These are phyloP conservation scores for Gambusia holbrooki DNA, from an alignment of 2,113 vertebrate genomes.

Conservation along the genomic window DNA sequence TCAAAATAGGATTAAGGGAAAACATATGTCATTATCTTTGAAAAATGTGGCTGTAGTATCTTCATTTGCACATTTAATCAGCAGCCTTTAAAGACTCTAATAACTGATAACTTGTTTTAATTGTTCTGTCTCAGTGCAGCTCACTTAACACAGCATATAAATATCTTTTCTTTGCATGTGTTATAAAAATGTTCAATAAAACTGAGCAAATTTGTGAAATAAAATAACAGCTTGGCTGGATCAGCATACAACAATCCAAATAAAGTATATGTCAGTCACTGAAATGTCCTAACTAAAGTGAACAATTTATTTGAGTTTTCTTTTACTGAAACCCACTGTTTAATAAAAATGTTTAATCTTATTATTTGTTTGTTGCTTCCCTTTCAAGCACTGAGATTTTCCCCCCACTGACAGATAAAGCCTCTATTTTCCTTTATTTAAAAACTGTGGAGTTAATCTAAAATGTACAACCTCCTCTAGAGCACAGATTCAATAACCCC, in stretches of 20 bases:
- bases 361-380: neutral
- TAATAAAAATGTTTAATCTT: neutral
- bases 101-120: neutral
- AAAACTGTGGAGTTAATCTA: conserved; percentile 14
- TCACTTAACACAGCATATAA: neutral
- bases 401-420: neutral
- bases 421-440: neutral
- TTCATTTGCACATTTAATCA: neutral
- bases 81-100: neutral
- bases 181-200: neutral
- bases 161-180: neutral
- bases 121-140: neutral
- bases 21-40: too few relatives aligned
- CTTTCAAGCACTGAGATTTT: neutral
- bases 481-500: conserved; percentile 27
- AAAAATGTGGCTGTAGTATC: too few relatives aligned
- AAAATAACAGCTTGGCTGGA: neutral
- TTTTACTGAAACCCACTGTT: neutral
- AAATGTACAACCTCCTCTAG: conserved; percentile 21
- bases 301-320: neutral
- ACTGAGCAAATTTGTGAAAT: neutral
- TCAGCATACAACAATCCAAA: too few relatives aligned
- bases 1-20: too few relatives aligned
- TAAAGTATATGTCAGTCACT: too few relatives aligned
- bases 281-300: too few relatives aligned